Percentiles rank a stretch among this genome's conserved stretches.
Evolutionary conservation across 2,113 vertebrate genomes (phyloP).

Genomic region (Dicaeum eximium): DNA sequence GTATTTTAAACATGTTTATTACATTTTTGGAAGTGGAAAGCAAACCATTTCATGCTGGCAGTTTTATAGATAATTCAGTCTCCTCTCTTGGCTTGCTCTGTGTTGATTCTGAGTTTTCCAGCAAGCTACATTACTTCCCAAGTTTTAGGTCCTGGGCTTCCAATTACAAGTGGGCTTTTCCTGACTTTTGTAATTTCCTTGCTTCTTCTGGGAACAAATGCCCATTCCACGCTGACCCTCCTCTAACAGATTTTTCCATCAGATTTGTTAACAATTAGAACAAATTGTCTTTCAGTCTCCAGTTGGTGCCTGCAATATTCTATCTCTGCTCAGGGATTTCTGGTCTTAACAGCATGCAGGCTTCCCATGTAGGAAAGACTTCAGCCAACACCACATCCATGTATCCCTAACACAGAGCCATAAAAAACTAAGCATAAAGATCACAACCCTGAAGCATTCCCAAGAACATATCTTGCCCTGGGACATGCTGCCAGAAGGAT

Average conservation of each 20-base stretch:
- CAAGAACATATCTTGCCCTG: neutral
- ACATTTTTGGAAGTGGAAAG: slow-evolving; percentile 16
- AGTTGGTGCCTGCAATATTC: neutral
- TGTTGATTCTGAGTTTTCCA: slow-evolving; percentile 1
- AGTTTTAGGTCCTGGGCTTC: neutral
- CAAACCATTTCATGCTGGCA: neutral
- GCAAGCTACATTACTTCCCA: slow-evolving; percentile 1
- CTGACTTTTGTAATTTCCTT: neutral
- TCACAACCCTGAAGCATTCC: neutral
- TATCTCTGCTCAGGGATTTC: neutral
- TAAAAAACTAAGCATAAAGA: neutral
- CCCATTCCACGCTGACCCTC: neutral
- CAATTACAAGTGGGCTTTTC: neutral
- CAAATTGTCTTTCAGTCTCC: neutral
- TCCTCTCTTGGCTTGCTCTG: neutral
- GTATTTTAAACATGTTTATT: neutral
- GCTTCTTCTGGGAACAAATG: neutral
- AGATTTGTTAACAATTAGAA: neutral
- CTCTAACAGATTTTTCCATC: neutral
- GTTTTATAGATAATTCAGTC: slow-evolving; percentile 19
- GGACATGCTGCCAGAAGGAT: rapidly evolving
- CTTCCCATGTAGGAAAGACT: rapidly evolving
- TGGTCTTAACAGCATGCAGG: rapidly evolving
- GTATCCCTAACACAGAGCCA: neutral
- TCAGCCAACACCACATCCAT: neutral